Evolutionary conservation across 2,113 vertebrate genomes (phyloP), one percentile per base, ranked within the genome.

Genomic region (Mastomys natalensis): DNA sequence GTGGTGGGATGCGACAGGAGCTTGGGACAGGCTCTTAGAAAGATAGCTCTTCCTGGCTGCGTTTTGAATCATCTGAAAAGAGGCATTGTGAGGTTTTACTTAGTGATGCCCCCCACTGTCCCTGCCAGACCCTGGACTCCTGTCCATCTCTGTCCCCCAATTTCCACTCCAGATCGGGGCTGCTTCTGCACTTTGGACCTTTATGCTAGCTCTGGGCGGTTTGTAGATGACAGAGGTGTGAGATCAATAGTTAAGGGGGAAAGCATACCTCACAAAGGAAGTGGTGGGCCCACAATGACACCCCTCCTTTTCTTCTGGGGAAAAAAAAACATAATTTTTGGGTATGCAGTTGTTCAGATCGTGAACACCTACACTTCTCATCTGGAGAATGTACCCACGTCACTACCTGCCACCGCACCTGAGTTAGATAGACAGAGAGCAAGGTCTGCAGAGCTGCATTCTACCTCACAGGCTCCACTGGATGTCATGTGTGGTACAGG

Each of bases 341-440:
- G 80, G 80, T 5, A 66, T 86, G 85, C 85, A 58, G 7, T 84
- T 62, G 91, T 55, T 97, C 89, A 70, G 94, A 89, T 95, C 77
- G 37, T 1, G 6, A 90, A 96, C 97, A 95, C 97, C 97, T 86
- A 87, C 95, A 87, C 95, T 93, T 87, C 64, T 97, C 66, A 9
- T 82, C n/a, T 62, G 77, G 90, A 89, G 64, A 78, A 60, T 40
- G 95, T 77, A 29, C 96, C 90, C 97, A 93, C 58, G 66, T 92
- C 95, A 95, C 95, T 93, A 70, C 77, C 95, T 88, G 95, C 93
- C 90, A 51, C 26, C 5, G 87, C 76, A 95, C 96, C 94, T 74
- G 96, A 91, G 87, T 37, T 70, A 58, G 90, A 64, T 40, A 51
- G 64, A 34, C 37, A 55, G 74, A 43, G 74, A 93, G 31, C 60